Conservation (phyloP, 2,888 invertebrate species). For the Acrobeloides nanus region DNA sequence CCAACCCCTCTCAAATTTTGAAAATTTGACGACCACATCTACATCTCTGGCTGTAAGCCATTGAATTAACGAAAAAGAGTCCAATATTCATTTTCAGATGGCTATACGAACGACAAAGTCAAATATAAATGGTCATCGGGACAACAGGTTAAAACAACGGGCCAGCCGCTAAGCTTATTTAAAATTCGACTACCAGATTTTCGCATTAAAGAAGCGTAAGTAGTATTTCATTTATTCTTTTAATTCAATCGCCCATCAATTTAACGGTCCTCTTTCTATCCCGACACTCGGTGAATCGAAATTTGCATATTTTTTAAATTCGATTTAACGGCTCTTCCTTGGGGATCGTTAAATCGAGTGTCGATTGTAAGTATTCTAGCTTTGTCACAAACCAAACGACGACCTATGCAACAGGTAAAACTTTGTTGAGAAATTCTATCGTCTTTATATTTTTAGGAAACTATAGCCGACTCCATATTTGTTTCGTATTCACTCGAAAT, state of each 20-base stretch:
- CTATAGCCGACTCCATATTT: conserved; percentile 50
- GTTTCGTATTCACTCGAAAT: conserved; percentile 48
- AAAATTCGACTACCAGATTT: conserved; percentile 41
- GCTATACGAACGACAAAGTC: conserved; percentile 48
- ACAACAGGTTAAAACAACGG: too few relatives aligned
- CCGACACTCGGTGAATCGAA: too few relatives aligned
- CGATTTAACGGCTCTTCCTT: too few relatives aligned
- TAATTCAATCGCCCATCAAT: too few relatives aligned
- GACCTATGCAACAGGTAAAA: conserved; percentile 30
- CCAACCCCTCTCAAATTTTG: too few relatives aligned
- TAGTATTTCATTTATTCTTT: too few relatives aligned
- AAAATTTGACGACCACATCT: too few relatives aligned
- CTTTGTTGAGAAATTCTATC: not conserved
- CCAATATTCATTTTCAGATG: conserved; percentile 35
- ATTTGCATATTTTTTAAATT: too few relatives aligned
- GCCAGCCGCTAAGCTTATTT: conserved; percentile 34
- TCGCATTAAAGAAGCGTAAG: conserved; percentile 33
- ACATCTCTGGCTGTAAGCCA: too few relatives aligned
- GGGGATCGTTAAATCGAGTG: too few relatives aligned
- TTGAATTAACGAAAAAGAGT: not conserved
- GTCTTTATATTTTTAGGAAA: conserved; percentile 28
- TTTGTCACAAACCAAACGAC: conserved; percentile 33
- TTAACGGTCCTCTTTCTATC: too few relatives aligned
- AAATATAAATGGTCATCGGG: conserved; percentile 45
- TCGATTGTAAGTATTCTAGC: too few relatives aligned